Evolutionary conservation across 2,113 vertebrate genomes (phyloP).

Genomic region (Actenoides hombroni): DNA sequence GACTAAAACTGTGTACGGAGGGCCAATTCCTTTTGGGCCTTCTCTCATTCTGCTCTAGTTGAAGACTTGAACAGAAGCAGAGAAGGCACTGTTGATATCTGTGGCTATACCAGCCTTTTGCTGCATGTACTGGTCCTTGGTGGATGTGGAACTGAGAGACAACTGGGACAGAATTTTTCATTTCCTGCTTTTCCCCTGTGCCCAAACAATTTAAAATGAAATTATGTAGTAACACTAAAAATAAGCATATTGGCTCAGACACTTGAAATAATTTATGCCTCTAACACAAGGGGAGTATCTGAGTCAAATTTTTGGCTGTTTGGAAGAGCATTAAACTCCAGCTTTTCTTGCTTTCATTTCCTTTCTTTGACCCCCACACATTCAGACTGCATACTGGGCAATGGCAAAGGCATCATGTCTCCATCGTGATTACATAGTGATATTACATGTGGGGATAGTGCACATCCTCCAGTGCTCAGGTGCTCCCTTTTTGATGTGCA

Average conservation of each 20-base stretch:
- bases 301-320: neutral
- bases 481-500: neutral
- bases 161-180: neutral
- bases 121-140: neutral
- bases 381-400: neutral
- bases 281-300: neutral
- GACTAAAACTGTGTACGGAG: neutral
- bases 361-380: neutral
- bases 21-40: neutral
- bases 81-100: neutral
- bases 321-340: neutral
- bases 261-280: neutral
- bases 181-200: neutral
- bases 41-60: neutral
- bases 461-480: neutral
- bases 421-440: neutral
- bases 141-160: neutral
- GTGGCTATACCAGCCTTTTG: neutral
- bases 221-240: neutral
- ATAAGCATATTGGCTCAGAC: neutral
- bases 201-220: neutral
- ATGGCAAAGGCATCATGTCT: neutral
- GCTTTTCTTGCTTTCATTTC: neutral
- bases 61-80: neutral
- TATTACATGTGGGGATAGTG: accelerated